Evolutionary conservation across 2,888 invertebrate species (phyloP).

Genomic region (Ferrisia virgata): DNA sequence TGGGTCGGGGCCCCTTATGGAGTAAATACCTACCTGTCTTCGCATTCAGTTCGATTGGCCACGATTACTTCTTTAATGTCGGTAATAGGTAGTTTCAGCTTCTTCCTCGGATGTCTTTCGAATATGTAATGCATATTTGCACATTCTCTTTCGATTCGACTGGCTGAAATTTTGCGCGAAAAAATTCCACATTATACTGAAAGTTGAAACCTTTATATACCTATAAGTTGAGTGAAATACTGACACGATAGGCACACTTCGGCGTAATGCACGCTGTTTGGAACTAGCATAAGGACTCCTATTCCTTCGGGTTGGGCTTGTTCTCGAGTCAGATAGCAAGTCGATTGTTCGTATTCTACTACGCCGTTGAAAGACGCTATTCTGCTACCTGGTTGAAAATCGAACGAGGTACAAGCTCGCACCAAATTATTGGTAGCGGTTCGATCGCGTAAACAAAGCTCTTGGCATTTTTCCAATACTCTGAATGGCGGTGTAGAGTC

Average conservation of each 20-base stretch:
- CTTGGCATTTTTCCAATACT: constrained; percentile 84
- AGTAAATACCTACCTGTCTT: constrained; percentile 69
- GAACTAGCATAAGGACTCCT: constrained; percentile 79
- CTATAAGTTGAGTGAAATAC: constrained; percentile 52
- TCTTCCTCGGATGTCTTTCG: constrained; percentile 81
- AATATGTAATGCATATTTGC: constrained; percentile 84
- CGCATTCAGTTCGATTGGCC: constrained; percentile 82
- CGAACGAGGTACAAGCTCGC: constrained; percentile 81
- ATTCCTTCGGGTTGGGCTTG: constrained; percentile 85
- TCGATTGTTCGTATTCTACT: constrained; percentile 83
- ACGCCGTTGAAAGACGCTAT: constrained; percentile 77
- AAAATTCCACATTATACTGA: not conserved
- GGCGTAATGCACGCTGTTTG: constrained; percentile 84
- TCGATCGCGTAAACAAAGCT: constrained; percentile 77
- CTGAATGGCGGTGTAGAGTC: constrained; percentile 82
- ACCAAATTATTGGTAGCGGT: constrained; percentile 74
- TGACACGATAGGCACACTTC: constrained; percentile 86
- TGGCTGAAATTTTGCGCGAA: constrained; percentile 58
- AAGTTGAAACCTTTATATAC: too few relatives aligned
- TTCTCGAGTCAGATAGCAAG: constrained; percentile 80
- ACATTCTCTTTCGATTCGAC: constrained; percentile 82
- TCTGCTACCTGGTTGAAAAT: constrained; percentile 84
- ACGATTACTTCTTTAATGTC: constrained; percentile 83
- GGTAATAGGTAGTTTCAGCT: constrained; percentile 73
- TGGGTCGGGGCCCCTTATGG: too few relatives aligned